Evolutionary conservation across 2,113 vertebrate species (phyloP), one percentile per base, ranked within the genome.

Genomic region (Clarias batrachus): DNA sequence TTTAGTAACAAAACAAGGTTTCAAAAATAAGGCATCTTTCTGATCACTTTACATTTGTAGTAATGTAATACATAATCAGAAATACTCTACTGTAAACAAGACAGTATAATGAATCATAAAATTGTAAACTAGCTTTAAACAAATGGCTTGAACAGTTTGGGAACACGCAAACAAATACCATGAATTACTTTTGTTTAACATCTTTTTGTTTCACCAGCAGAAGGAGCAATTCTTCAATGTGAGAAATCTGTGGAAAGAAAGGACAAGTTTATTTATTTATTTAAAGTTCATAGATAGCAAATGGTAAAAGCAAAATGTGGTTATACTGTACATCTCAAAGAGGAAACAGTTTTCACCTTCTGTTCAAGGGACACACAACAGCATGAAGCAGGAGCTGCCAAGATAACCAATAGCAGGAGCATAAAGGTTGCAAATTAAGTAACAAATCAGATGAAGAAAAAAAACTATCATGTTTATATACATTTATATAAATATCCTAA

Each of bases 201-300:
- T 81, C 14, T 0, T 93, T 41, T 25, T 89, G 81, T 52, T 90
- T 87, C 17, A 93, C 63, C 21, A 94, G 88, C 23, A 89, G 85
- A 71, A 94, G 86, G 56, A 94, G 54, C 86, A 94, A 65, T 48
- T 90, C 77, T 66, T 95, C 93, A 86, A 95, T 87, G 4, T 86
- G 87, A 68, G 93, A 91, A 1, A 95, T 91, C 95, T 95, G 91
- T 74, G 59, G 30, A 37, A 23, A 76, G 48, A 54, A 48, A 37
- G 17, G 57, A 14, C n/a, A 77, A 11, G 11, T 68, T 10, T 10
- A 37, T 13, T n/a, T 19, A 63, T 8, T 37, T 37, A 33, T 4
- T 25, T 12, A 30, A 54, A 7, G 3, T 13, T 73, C 33, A 33
- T 63, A 65, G 1, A 33, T 2, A 23, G 8, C 10, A 23, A 30